Evolutionary conservation across 2,113 vertebrate genomes (phyloP), one percentile per base, ranked within the genome.

Genomic region (Callipepla californica): DNA sequence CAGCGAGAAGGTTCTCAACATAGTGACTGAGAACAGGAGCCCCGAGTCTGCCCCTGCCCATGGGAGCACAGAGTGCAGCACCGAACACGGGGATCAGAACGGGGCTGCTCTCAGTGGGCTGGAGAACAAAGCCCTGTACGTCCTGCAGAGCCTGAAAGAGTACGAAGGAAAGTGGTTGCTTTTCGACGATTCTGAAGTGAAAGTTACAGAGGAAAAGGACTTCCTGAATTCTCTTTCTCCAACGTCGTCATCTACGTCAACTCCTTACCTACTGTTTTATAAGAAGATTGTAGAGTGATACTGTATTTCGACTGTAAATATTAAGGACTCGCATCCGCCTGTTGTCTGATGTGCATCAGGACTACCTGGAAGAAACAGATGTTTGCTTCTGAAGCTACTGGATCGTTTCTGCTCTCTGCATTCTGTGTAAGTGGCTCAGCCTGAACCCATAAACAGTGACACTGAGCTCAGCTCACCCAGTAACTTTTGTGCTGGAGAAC

Each of bases 181-280:
- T 80, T 99, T 99, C 28, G 99, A 99, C 38, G 99, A 99, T 91
- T 99, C 99, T 0, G 99, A 99, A 94, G 99, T 99, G 92, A 99
- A 98, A 93, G 96, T 99, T 73, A 99, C 98, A 17, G 98, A 99
- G 87, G 99, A 99, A 97, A 98, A 98, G 61, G 98, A 99, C 81
- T 99, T 99, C 67, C 93, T 99, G 85, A 98, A 97, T 94, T 98
- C 98, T 44, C 99, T 99, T 83, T 99, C 99, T 53, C 99, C 99
- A 0, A 97, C 98, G 11, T 98, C 98, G 0, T 98, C 98, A 20
- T 98, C 98, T 26, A 98, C 99, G 3, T 99, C 99, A 23, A 99
- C 99, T 42, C 99, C 99, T 19, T 99, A 99, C 95, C 98, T 99
- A 85, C 98, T 99, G 61, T 99, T 99, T 98, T 99, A 99, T 98